Base-by-base conservation (phyloP, 1,140 invertebrate species). In the Trichoplusia ni region DNA sequence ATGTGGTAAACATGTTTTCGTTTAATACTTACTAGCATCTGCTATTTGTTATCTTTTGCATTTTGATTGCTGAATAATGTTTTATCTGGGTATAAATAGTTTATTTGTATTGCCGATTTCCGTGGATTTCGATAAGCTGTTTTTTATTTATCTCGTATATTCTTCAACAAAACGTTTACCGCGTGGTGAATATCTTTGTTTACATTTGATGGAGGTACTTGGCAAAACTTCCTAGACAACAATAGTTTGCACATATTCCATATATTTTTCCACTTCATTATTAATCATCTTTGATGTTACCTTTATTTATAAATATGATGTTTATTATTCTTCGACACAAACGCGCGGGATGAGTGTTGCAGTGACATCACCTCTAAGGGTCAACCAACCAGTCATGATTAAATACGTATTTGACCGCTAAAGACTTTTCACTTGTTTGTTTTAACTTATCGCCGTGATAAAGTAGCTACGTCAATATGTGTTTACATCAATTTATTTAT, bases 351-450 rank as follows among this genome's bases (percentile, higher is more conserved):
- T 35, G 54, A 60, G 42, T 66, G 42, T 44, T 59, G 23, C 19
- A 27, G 51, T 66, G 64, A 66, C 53, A 59, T 66, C 53, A 66
- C 54, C 38, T 58, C 44, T 0, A 19, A n/a, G 31, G 64, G 64
- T 59, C 64, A 54, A 46, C 25, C 23, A 51, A 11, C 40, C 38
- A 54, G 23, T n/a, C 25, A 40, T 42, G 38, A 56, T 64, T 56
- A 37, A 38, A 7, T 7, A 11, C 16, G 19, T 35, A 29, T 47
- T 23, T 56, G 62, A 64, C 49, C 59, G 33, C 56, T 60, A 40
- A 19, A 21, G 47, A 38, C 31, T 67, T 67, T 67, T 67, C 40
- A 62, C 47, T 67, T 64, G 61, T 64, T 69, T 64, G 46, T 42
- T 33, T 29, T 27, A 23, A 37, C 9, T 65, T 61, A 61, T 65